phyloP scores from a whole-genome alignment of 2,113 vertebrate genomes.

The Tringa solitaria region DNA sequence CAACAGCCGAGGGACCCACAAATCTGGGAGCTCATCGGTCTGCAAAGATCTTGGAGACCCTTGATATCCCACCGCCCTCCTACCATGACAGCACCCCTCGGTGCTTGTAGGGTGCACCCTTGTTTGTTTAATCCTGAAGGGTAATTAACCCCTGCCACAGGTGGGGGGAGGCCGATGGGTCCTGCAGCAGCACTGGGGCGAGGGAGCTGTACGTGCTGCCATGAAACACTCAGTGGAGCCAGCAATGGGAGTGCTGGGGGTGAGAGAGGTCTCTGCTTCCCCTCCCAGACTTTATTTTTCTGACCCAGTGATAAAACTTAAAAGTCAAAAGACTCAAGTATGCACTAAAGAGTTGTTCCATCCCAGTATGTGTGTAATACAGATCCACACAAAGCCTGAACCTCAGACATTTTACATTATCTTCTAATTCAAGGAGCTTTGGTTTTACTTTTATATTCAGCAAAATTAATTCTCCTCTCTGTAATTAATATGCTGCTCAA shows the following conservation, averaged over 20 bases:
- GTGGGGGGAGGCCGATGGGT: neutral
- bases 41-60: neutral
- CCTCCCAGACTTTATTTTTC: neutral
- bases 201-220: neutral
- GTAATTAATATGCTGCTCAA: constrained; percentile 37
- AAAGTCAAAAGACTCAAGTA: neutral
- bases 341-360: neutral
- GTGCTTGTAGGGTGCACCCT: neutral
- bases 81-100: accelerated
- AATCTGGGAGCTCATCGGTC: neutral
- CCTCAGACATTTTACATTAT: neutral
- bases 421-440: neutral
- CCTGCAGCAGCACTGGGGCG: neutral
- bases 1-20: neutral
- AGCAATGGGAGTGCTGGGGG: accelerated
- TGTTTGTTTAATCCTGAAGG: accelerated
- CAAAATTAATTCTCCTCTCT: neutral
- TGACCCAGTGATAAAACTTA: neutral
- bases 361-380: too few relatives aligned
- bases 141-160: accelerated
- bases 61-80: neutral
- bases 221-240: neutral
- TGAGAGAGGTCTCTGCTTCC: neutral
- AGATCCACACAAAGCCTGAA: neutral
- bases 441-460: neutral